Evolutionary conservation across 2,113 vertebrate genomes (phyloP), one percentile per base, ranked within the genome.

Genomic region (Forbesichthys papilliferus): DNA sequence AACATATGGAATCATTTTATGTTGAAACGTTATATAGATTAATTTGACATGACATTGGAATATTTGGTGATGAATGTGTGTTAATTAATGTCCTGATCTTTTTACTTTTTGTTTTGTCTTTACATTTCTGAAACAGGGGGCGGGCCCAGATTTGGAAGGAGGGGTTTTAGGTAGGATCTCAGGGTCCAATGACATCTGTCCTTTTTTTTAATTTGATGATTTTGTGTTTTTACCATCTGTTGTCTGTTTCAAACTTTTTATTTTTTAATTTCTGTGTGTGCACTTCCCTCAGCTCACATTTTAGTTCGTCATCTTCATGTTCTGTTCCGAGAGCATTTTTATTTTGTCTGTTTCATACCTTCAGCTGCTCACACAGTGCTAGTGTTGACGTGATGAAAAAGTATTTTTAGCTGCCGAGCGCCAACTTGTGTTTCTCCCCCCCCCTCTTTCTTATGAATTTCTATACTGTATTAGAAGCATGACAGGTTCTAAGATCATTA

Each of bases 151-250:
- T 18, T 13, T 57, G 66, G 72, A 65, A 71, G 79, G 84, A 47
- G 65, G 71, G 61, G 65, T 53, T 81, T 51, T 6, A 42, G 55
- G 80, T 9, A 63, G 78, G 81, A 78, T 82, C 83, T 84, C 73
- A 79, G 74, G 81, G 85, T 89, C 79, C 77, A 87, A 85, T 92
- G 78, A 83, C 91, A 86, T 88, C 77, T 77, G 18, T 72, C 62
- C 73, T 74, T 77, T 60, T 60, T 61, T 61, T 61, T 47, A 42
- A 47, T 86, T 88, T 90, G 74, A 86, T 85, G 0, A 33, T 77
- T 68, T 80, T 67, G 69, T 73, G 68, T 48, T 82, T 77, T 73
- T 57, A 59, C 59, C 62, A 6, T 72, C 48, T 18, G n/a, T n/a
- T 68, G 47, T 87, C 27, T 79, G 49, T 86, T 88, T 90, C 85